Conservation (phyloP, 1,140 invertebrate species). For the Drosophila grimshawi region DNA sequence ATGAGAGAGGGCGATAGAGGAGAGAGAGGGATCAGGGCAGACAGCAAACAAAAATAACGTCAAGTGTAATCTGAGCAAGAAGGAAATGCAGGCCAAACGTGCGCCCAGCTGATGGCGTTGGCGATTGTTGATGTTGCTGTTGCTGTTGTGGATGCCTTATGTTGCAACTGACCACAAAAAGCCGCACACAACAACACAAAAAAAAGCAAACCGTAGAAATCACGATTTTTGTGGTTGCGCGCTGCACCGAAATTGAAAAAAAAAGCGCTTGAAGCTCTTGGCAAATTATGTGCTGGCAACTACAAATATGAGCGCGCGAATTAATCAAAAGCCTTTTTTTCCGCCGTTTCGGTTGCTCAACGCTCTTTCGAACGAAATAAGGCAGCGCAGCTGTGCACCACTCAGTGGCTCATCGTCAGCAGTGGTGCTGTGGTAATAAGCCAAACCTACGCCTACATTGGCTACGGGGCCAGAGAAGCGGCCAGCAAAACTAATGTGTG, state of each 20-base stretch:
- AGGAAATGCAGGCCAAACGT: conserved; percentile 81
- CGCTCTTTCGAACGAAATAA: conserved; percentile 6
- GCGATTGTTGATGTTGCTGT: conserved; percentile 65
- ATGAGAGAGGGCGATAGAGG: too few relatives aligned
- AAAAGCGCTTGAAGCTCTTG: conserved; percentile 68
- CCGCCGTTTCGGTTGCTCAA: conserved; percentile 56
- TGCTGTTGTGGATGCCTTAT: conserved; percentile 32
- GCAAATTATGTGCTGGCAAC: conserved; percentile 82
- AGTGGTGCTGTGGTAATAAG: conserved; percentile 42
- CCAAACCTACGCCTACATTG: conserved; percentile 40
- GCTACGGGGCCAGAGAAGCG: conserved; percentile 13
- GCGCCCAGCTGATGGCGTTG: conserved; percentile 78
- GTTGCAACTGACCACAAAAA: conserved; percentile 74
- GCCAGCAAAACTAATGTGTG: conserved; percentile 7
- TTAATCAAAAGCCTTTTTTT: conserved; percentile 75
- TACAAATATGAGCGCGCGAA: conserved; percentile 81
- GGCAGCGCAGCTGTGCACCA: conserved; percentile 53
- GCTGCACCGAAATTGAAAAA: conserved; percentile 65
- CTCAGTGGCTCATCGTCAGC: conserved; percentile 50
- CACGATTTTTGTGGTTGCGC: conserved; percentile 73
- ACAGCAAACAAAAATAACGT: conserved; percentile 58
- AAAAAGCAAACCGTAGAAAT: conserved; percentile 76
- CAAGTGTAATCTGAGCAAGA: conserved; percentile 80
- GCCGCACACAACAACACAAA: conserved; percentile 37
- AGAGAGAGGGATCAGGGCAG: neutral